Evolutionary conservation across 2,888 invertebrate species (phyloP), one percentile per base, ranked within the genome.

Genomic region (Ennomos quercinarius): DNA sequence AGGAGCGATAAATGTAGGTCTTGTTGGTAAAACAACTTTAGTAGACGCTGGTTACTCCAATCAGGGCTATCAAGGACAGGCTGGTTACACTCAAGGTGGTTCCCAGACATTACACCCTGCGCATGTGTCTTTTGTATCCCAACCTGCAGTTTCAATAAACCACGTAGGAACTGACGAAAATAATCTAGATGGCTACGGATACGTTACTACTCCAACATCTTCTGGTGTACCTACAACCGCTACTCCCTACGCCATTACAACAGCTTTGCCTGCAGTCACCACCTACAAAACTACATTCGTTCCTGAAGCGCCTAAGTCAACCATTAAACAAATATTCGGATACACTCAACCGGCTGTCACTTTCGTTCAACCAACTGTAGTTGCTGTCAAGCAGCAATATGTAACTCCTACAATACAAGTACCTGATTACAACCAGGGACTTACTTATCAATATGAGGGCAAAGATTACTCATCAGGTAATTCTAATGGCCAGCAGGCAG

Each of bases 11-110:
- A 93, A 91, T 66, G 90, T 92, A 10, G 93, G 88, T 35, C 76
- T 93, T 40, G 93, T 93, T 8, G 93, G 93, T 38, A 93, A 92
- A 73, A 93, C 93, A 1, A 87, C 87, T 10, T 76, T 93, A 53
- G 74, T 93, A 0, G 92, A 92, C 56, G 78, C 83, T 34, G 79
- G 77, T 47, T 85, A 88, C 56, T 77, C 74, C 1, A 74, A 86
- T 47, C 83, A 88, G 66, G 71, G 61, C 51, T 87, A 87, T 60
- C 70, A 71, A 54, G 71, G 64, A 38, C 64, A 71, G 27, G 74
- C 77, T 11, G 70, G 73, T n/a, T 68, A 76, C 35, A 70, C 71
- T 5, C 77, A 74, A 57, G 74, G 76, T 44, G 67, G 72, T 42
- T 57, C 73, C 4, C 73, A 83, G 56, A 78, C 77, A 2, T 61